Evolutionary conservation across 2,113 vertebrate genomes (phyloP), one percentile per base, ranked within the genome.

Genomic region (Pongo abelii): DNA sequence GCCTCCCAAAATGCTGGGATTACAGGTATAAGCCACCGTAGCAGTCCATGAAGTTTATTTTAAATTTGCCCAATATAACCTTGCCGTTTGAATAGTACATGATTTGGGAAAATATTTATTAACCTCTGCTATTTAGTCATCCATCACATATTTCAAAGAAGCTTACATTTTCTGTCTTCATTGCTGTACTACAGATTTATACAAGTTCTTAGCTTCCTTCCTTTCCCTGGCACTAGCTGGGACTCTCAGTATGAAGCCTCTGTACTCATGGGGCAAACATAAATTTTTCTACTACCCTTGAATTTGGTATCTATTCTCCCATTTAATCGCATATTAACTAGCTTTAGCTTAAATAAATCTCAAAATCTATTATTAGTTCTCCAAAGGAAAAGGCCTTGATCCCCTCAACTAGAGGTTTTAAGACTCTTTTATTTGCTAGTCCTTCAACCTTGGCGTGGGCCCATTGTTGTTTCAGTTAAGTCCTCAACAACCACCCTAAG

Each of bases 41-140:
- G 11, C 25, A 61, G 59, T 25, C 59, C 59, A 77, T 57, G 5
- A 92, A 12, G 13, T 25, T 87, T 75, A 84, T 69, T 97, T 88
- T 40, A 38, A 55, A 81, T 75, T 91, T 94, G 14, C 3, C 52
- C 32, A 25, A 3, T 64, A 1, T 84, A 18, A 79, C n/a, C 13
- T 87, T 94, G 2, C 12, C 32, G 4, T 61, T 57, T 74, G 20
- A 87, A 57, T 18, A 72, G 3, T 79, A 27, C 5, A 50, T 72
- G n/a, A 72, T 74, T 57, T 87, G n/a, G 8, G 18, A 25, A 91
- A 52, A 81, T 93, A 84, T 88, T 84, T 91, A n/a, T 72, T 93
- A 87, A 22, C 5, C 2, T 84, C 57, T 96, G 61, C 32, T 75
- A 43, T 75, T 79, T 83, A 79, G 50, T 46, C 32, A 46, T 89